Base-by-base conservation (phyloP, 2,113 vertebrate genomes). In the Pomatorhinus ruficollis region DNA sequence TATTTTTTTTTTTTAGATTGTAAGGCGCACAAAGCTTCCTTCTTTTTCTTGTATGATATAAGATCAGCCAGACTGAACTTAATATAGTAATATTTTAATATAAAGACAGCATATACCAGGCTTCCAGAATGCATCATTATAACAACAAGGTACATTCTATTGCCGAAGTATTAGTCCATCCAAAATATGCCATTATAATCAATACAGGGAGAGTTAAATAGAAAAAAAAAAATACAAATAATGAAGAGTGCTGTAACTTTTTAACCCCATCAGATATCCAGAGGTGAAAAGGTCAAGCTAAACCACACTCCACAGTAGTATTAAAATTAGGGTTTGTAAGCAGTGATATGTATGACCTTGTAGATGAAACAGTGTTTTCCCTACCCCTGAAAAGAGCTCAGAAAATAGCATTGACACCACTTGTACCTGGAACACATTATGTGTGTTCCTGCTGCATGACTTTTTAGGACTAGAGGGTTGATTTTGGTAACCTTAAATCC, bases 401-500 rank as follows among this genome's bases (percentile, higher is more conserved):
- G 69, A 93, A 93, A 95, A 90, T 40, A 87, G 7, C 18, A 1
- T 5, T 90, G 80, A 81, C 47, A 77, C 27, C 6, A 1, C 63
- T 79, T 49, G 16, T 93, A 66, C 37, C 24, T 76, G 71, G 40
- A 89, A 39, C 53, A 85, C 30, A 61, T 97, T 65, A 79, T 52
- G 47, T 47, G 91, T 82, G 20, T 16, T 96, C 83, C 82, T 74
- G 64, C 59, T 18, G 0, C 9, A 23, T 77, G 87, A 77, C 47
- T 71, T 93, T 93, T 97, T 77, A 80, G 80, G 83, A 92, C 71
- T 65, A 92, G 78, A 3, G 0, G 86, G 93, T 97, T 88, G 71
- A 97, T 71, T 96, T 96, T 75, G 42, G 88, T 53, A 86, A 89
- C 44, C 70, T 89, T 96, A 96, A 98, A 94, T 92, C 84, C 72